Conservation (phyloP, 2,888 invertebrate genomes). For the Oxyteleia sp. region DNA sequence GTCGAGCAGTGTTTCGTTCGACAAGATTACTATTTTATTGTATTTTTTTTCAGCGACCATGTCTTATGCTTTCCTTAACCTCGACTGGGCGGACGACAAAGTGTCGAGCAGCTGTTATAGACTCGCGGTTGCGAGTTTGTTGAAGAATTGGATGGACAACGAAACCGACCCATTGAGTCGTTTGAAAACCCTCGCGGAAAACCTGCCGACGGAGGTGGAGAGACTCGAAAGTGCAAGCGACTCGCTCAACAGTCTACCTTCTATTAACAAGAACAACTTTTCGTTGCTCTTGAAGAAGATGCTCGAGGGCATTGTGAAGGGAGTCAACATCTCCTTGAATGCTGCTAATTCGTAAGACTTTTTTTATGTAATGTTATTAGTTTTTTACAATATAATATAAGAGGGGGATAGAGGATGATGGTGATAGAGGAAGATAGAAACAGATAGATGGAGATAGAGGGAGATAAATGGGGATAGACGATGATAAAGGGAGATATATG, state of each 20-base stretch:
- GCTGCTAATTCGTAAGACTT: conserved; percentile 84
- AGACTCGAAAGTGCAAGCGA: conserved; percentile 89
- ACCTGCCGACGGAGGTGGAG: conserved; percentile 89
- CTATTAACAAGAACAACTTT: conserved; percentile 91
- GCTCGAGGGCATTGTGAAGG: conserved; percentile 89
- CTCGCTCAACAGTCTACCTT: conserved; percentile 89
- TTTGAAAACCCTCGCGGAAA: conserved; percentile 89
- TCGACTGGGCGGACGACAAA: conserved; percentile 83
- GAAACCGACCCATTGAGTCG: conserved; percentile 87
- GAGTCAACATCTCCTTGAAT: conserved; percentile 88
- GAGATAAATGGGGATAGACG: too few species aligned
- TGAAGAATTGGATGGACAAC: conserved; percentile 85
- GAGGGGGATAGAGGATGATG: too few species aligned
- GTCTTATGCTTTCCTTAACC: conserved; percentile 82
- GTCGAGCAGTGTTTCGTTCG: too few species aligned
- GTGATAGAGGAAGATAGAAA: too few species aligned
- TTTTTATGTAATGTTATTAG: too few species aligned
- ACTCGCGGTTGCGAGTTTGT: conserved; percentile 81
- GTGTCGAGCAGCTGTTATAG: conserved; percentile 80
- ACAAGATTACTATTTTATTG: too few species aligned
- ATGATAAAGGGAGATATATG: too few species aligned
- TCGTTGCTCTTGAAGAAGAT: conserved; percentile 91
- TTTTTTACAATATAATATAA: too few species aligned
- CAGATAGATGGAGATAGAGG: too few species aligned
- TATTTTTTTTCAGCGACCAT: conserved; percentile 83